These are phyloP conservation scores for Elachura formosa DNA, from an alignment of 2,113 vertebrate genomes.

Conservation along the genomic window DNA sequence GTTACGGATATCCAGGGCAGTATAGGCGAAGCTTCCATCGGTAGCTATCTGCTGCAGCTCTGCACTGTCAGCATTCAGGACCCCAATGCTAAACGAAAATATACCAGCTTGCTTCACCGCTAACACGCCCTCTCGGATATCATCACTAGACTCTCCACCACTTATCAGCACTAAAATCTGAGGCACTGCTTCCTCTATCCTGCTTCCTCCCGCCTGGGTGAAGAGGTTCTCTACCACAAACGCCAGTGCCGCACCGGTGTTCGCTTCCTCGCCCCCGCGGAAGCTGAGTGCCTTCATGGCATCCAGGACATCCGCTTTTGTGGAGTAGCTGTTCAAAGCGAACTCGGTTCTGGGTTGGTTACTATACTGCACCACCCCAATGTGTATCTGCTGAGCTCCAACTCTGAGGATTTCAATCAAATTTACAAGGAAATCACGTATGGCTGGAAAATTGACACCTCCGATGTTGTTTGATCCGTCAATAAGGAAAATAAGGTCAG, in stretches of 20 bases:
- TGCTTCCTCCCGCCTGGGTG: slow-evolving; percentile 83
- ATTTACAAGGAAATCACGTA: slow-evolving; percentile 91
- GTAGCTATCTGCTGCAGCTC: slow-evolving; percentile 88
- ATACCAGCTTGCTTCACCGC: slow-evolving; percentile 87
- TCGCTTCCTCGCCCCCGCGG: slow-evolving; percentile 81
- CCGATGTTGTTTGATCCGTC: slow-evolving; percentile 98
- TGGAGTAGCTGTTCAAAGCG: slow-evolving; percentile 84
- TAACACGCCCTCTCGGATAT: slow-evolving; percentile 81
- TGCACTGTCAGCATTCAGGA: slow-evolving; percentile 76
- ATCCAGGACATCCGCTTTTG: slow-evolving; percentile 81
- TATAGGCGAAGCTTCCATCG: slow-evolving; percentile 83
- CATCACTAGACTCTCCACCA: slow-evolving; percentile 87
- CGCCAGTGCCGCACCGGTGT: slow-evolving; percentile 87
- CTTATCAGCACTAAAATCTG: slow-evolving; percentile 90
- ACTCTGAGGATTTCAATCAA: slow-evolving; percentile 88
- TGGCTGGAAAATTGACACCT: slow-evolving; percentile 85
- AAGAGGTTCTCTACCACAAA: slow-evolving; percentile 85
- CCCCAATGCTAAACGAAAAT: slow-evolving; percentile 79
- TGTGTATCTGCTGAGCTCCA: slow-evolving; percentile 84
- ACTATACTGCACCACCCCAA: slow-evolving; percentile 90
- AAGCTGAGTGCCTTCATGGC: slow-evolving; percentile 83
- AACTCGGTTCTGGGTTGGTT: slow-evolving; percentile 81
- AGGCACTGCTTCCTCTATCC: slow-evolving; percentile 87
- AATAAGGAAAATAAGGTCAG: slow-evolving; percentile 99
- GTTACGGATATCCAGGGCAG: slow-evolving; percentile 80